These are phyloP conservation scores for Oikopleura dioica DNA, from an alignment of 23 tunicate species.

Conservation along the genomic window DNA sequence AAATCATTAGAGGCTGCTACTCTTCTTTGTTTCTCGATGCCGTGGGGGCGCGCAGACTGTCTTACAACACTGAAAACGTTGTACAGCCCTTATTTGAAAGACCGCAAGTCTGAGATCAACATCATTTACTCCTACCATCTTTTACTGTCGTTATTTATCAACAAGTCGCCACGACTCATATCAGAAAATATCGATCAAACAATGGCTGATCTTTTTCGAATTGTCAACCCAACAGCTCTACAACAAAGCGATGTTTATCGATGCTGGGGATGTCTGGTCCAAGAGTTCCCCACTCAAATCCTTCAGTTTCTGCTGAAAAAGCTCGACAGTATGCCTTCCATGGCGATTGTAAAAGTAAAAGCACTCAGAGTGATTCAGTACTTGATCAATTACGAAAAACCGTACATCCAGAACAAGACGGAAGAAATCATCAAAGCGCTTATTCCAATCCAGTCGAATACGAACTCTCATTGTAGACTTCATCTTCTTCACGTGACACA, in stretches of 20 bases:
- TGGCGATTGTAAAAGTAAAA: too few relatives aligned
- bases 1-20: too few relatives aligned
- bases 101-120: not conserved
- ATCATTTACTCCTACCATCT: not conserved
- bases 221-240: not conserved
- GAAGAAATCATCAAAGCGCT: not conserved
- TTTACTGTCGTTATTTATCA: not conserved
- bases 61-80: too few relatives aligned
- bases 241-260: not conserved
- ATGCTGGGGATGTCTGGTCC: conserved; percentile 1
- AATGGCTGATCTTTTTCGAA: not conserved
- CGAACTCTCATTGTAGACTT: not conserved
- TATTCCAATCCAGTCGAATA: not conserved
- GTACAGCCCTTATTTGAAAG: too few relatives aligned
- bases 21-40: too few relatives aligned
- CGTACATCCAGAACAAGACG: not conserved
- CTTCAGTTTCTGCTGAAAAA: not conserved
- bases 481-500: conserved; percentile 4
- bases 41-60: too few relatives aligned
- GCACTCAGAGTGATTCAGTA: not conserved
- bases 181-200: not conserved
- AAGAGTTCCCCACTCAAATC: not conserved
- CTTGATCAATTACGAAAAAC: conserved; percentile 1
- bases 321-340: too few relatives aligned
- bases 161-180: not conserved